Evolutionary conservation across 2,797 vertebrate genomes (phyloP).

Genomic region (Neopelma chrysocephalum): DNA sequence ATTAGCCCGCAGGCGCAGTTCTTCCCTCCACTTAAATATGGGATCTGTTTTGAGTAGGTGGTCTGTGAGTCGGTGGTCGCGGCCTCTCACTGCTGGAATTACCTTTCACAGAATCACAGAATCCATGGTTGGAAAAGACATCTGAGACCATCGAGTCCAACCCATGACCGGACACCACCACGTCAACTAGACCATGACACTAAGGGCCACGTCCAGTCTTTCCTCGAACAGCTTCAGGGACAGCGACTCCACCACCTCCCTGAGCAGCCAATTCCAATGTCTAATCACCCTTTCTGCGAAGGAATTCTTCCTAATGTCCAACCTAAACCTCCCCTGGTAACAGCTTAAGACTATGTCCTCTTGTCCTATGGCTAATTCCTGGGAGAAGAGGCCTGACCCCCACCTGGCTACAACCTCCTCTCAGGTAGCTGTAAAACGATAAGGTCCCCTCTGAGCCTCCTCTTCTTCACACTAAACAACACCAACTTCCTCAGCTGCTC

Average conservation of each 20-base stretch:
- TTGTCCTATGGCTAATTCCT: not conserved
- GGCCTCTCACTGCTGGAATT: accelerated
- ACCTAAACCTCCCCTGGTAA: not conserved
- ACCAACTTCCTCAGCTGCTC: not conserved
- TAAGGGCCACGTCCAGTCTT: not conserved
- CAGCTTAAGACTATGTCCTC: not conserved
- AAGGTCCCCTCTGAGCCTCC: no score
- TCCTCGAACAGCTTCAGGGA: no score
- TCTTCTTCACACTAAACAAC: not conserved
- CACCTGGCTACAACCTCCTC: not conserved
- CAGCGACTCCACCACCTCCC: accelerated
- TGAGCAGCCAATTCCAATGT: not conserved
- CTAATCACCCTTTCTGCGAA: not conserved
- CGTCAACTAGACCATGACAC: not conserved
- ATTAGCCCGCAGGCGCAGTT: not conserved
- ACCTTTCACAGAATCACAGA: not conserved
- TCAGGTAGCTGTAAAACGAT: not conserved
- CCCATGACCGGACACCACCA: not conserved
- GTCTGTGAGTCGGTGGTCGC: not conserved
- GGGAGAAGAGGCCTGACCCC: not conserved
- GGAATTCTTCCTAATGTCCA: not conserved
- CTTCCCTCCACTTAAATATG: not conserved
- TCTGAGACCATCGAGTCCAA: not conserved
- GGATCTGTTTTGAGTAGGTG: not conserved
- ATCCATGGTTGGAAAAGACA: not conserved